Evolutionary conservation across 23 tunicate species (phyloP).

Genomic region (Trididemnum clinides): DNA sequence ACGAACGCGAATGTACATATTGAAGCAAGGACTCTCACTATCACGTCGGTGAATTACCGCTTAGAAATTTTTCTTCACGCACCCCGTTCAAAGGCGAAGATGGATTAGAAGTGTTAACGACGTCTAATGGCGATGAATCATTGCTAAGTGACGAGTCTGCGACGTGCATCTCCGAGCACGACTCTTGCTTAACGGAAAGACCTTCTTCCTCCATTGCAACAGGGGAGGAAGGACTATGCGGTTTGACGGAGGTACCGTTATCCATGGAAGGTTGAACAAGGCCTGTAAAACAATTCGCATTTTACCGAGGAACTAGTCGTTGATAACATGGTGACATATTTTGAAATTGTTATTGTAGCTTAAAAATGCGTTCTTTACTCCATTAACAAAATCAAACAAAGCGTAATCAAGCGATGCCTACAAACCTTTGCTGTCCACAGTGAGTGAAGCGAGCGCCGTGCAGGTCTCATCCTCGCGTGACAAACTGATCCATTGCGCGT

Average conservation of each 20-base stretch:
- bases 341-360: no score
- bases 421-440: conserved; percentile 12
- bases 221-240: no score
- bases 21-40: background rate
- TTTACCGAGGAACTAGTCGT: no score
- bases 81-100: conserved; percentile 30
- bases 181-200: background rate
- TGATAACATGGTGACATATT: no score
- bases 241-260: no score
- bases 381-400: no score
- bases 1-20: background rate
- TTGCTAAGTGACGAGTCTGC: conserved; percentile 35
- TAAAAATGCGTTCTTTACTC: no score
- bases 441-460: conserved; percentile 24
- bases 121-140: conserved; percentile 67
- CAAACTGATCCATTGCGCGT: conserved; percentile 19
- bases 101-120: conserved; percentile 50
- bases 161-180: background rate
- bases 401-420: no score
- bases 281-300: no score
- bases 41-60: background rate
- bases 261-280: no score
- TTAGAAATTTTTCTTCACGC: conserved; percentile 11
- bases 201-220: background rate
- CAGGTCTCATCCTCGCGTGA: conserved; percentile 44